Evolutionary conservation across 2,888 invertebrate species (phyloP), one percentile per base, ranked within the genome.

Genomic region (Leptogaster cylindrica): DNA sequence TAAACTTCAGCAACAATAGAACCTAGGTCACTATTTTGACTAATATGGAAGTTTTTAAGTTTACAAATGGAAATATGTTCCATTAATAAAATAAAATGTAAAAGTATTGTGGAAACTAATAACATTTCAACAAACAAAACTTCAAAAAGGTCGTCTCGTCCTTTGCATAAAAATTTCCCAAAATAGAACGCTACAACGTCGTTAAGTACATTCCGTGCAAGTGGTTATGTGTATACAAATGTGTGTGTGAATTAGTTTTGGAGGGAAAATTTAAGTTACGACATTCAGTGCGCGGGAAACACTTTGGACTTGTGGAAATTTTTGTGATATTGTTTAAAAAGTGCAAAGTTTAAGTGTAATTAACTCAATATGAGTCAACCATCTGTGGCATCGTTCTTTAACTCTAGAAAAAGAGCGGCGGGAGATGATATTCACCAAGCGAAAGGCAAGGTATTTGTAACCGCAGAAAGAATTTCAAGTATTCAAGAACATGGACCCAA

Each of bases 391-490:
- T 85, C 87, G 71, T 92, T 86, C 83, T 92, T 91, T 78, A 88
- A 86, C 77, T 88, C 87, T 74, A 86, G 91, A 76, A 92, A 92
- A 82, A 86, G 92, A 74, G 84, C 87, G 68, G 89, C 88, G n/a
- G 78, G 83, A 6, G 90, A 91, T 58, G 91, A 91, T 76, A 76
- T 82, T 65, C 81, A 82, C 76, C 77, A 82, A 79, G 77, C 83
- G 64, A 83, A 85, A 78, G 85, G 78, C 77, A 87, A 87, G 79
- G 82, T 84, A 75, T 52, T 66, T 63, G 6, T 63, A 39, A 16
- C 48, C 23, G 10, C 46, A 41, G 52, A 65, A 12, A 28, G 28
- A 18, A 2, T 4, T 27, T 8, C 33, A 3, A 31, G 6, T 20
- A 12, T 12, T 3, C 20, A 23, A 23, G 23, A 36, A 7, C 23